Evolutionary conservation across 2,113 vertebrate species (phyloP), one percentile per base, ranked within the genome.

Genomic region (Xerus inauris): DNA sequence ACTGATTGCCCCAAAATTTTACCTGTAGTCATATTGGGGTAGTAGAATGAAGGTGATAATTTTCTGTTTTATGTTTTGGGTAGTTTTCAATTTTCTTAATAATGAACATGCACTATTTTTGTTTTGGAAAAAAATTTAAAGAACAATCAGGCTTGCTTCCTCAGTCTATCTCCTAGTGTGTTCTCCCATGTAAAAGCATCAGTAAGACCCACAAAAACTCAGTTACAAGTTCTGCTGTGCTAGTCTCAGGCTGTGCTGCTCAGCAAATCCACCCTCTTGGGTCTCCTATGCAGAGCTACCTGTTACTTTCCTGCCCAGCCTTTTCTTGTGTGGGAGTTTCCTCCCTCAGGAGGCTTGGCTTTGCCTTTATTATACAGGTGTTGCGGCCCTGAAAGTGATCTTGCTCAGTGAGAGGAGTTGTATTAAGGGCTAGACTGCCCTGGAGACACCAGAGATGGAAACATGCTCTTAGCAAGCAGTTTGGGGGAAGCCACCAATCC

Each of bases 31-130:
- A 13, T 80, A 69, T 35, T 28, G 71, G 35, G 16, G 14, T 19
- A 38, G 24, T 82, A 26, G 16, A 91, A 65, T 86, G 22, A 64
- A 91, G 40, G 49, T 73, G 17, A 89, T 72, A 4, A 76, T 92
- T 88, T 82, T 77, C 82, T 73, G 38, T 64, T 94, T 87, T 76
- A 87, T 91, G 45, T 47, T 96, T 91, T 77, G 49, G 91, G 17
- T 79, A 51, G 51, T 91, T 92, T 90, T 64, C 54, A 65, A 13
- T 32, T 19, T 19, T 75, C 22, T 38, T n/a, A 28, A 51, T 32
- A 87, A 64, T 62, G 42, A 79, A 40, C 32, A 69, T 32, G 5
- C 32, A 91, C n/a, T 80, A 47, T 13, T 62, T 89, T 80, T 88
- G 42, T 75, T 47, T 32, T 13, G 10, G 40, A 7, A 75, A 86